Conservation (phyloP, 2,888 invertebrate genomes). For the Dusona sp. region DNA sequence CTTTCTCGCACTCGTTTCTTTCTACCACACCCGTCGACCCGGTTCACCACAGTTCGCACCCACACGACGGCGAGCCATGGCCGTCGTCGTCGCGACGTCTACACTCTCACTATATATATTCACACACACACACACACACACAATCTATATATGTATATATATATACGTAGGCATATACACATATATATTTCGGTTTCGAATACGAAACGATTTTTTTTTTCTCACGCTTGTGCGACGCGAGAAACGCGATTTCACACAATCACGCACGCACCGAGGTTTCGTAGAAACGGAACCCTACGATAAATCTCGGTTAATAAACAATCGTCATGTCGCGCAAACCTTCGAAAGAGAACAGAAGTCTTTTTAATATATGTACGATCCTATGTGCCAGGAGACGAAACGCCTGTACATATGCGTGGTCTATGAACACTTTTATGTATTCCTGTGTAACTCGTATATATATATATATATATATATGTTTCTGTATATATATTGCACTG, state of each 20-base stretch:
- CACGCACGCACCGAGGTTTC: not conserved
- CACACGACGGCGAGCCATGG: constrained; percentile 73
- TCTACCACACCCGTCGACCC: constrained; percentile 70
- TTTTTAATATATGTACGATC: constrained; percentile 9
- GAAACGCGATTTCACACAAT: constrained; percentile 23
- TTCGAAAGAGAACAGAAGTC: not conserved
- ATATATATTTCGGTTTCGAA: constrained; percentile 15
- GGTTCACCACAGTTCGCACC: constrained; percentile 71
- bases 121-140: constrained; percentile 19
- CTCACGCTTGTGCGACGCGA: constrained; percentile 15
- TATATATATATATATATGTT: not conserved
- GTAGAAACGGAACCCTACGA: not conserved
- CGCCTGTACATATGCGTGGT: constrained; percentile 5
- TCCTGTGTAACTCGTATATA: not conserved
- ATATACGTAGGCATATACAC: constrained; percentile 14
- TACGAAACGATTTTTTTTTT: constrained; percentile 39
- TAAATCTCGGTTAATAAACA: constrained; percentile 20
- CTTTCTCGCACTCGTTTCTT: constrained; percentile 61
- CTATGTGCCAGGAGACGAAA: constrained; percentile 6
- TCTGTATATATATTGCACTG: constrained; percentile 37
- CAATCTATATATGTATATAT: not conserved
- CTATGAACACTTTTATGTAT: constrained; percentile 19
- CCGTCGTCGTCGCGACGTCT: constrained; percentile 70
- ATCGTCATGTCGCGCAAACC: not conserved
- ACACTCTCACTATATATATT: constrained; percentile 44